Conservation (phyloP, 2,888 invertebrate genomes). For the Pseudococcus jackbeardsleyi region DNA sequence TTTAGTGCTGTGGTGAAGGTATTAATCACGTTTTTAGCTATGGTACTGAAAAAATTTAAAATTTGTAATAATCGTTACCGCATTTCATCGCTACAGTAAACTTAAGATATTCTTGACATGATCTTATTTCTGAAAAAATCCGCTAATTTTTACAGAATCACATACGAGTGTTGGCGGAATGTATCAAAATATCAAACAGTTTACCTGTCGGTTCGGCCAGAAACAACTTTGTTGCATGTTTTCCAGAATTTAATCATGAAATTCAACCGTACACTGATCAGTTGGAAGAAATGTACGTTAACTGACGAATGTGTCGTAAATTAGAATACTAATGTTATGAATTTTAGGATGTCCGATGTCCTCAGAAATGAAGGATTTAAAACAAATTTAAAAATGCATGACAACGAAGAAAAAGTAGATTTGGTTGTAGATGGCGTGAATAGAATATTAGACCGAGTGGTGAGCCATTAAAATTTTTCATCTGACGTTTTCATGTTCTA, state of each 20-base stretch:
- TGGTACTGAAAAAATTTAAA: conserved; percentile 45
- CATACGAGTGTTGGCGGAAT: conserved; percentile 49
- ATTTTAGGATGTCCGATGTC: conserved; percentile 72
- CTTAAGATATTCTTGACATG: background rate
- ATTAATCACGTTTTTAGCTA: conserved; percentile 55
- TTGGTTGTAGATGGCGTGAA: conserved; percentile 87
- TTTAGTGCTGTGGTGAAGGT: conserved; percentile 53
- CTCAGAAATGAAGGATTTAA: conserved; percentile 74
- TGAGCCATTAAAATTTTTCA: conserved; percentile 70
- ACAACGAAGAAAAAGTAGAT: conserved; percentile 80
- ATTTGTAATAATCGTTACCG: background rate
- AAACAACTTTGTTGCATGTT: conserved; percentile 55
- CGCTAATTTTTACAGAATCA: conserved; percentile 32
- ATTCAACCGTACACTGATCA: conserved; percentile 43
- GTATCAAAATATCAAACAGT: conserved; percentile 54
- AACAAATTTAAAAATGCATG: conserved; percentile 74
- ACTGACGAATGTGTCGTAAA: background rate
- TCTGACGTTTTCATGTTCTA: background rate
- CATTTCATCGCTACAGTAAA: background rate
- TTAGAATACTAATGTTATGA: background rate
- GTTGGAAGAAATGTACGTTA: conserved; percentile 46
- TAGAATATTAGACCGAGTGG: conserved; percentile 83
- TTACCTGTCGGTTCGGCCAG: conserved; percentile 57
- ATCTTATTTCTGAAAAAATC: background rate
- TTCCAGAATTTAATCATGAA: conserved; percentile 36